Evolutionary conservation across 2,888 invertebrate genomes (phyloP).

Genomic region (Diaphora mendica): DNA sequence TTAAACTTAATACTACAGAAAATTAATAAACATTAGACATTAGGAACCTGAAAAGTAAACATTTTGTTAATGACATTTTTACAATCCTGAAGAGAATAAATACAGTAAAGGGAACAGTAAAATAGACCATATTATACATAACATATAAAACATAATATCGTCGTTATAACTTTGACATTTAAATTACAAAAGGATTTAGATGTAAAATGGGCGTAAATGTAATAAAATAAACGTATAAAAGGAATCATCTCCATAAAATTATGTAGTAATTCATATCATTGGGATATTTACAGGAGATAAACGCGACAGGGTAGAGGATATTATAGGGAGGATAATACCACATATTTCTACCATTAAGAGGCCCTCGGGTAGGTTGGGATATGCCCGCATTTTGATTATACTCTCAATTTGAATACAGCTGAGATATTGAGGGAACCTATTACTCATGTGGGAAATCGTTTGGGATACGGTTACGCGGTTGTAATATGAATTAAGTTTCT

Average conservation of each 20-base stretch:
- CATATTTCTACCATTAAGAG: constrained; percentile 31
- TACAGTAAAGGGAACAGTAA: not conserved
- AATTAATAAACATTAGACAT: constrained; percentile 17
- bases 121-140: not conserved
- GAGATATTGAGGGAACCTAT: constrained; percentile 22
- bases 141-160: not conserved
- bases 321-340: constrained; percentile 25
- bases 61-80: constrained; percentile 17
- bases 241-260: constrained; percentile 27
- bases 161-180: not conserved
- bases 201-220: constrained; percentile 10
- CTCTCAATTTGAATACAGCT: constrained; percentile 13
- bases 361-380: constrained; percentile 19
- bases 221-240: constrained; percentile 14
- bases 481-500: constrained; percentile 10
- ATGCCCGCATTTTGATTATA: constrained; percentile 23
- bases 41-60: constrained; percentile 42
- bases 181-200: constrained; percentile 2
- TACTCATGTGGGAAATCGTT: constrained; percentile 18
- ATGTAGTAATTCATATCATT: constrained; percentile 17
- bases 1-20: constrained; percentile 13
- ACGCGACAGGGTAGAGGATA: constrained; percentile 20
- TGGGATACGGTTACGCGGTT: not conserved
- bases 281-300: constrained; percentile 15
- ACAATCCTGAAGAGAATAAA: constrained; percentile 5